phyloP scores from a whole-genome alignment of 2,888 invertebrate species.

The Lycaena phlaeas region DNA sequence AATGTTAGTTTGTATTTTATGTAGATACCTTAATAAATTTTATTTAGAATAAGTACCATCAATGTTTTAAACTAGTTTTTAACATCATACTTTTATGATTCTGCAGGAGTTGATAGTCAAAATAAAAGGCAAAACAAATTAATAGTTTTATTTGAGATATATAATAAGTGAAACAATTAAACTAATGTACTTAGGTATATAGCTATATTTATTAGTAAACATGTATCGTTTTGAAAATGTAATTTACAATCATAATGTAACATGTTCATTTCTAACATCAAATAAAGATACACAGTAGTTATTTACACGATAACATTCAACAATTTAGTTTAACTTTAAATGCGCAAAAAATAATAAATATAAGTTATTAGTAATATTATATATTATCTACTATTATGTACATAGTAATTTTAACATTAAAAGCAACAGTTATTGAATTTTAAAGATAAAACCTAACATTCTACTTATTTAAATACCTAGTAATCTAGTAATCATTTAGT shows the following conservation, averaged over 20 bases:
- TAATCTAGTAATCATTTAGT: not conserved
- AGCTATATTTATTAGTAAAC: not conserved
- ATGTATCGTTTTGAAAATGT: not conserved
- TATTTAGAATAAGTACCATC: no score
- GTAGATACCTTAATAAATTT: no score
- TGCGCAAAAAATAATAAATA: not conserved
- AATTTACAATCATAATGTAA: constrained; percentile 2
- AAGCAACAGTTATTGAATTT: not conserved
- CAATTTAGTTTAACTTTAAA: constrained; percentile 3
- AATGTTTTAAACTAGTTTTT: no score
- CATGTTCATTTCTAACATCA: not conserved
- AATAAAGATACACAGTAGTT: not conserved
- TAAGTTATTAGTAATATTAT: not conserved
- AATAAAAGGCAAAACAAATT: constrained; percentile 1
- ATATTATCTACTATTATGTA: not conserved
- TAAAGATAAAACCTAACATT: not conserved
- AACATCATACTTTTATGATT: no score
- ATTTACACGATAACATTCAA: constrained; percentile 6
- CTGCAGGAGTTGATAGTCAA: no score
- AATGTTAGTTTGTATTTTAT: no score
- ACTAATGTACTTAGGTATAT: not conserved
- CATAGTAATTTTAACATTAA: not conserved
- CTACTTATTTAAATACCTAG: not conserved
- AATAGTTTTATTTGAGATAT: not conserved
- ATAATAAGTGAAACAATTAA: not conserved